Percentiles rank a stretch among this genome's conserved stretches.
Conservation (phyloP, 2,888 invertebrate species). For the Trichopria drosophilae region DNA sequence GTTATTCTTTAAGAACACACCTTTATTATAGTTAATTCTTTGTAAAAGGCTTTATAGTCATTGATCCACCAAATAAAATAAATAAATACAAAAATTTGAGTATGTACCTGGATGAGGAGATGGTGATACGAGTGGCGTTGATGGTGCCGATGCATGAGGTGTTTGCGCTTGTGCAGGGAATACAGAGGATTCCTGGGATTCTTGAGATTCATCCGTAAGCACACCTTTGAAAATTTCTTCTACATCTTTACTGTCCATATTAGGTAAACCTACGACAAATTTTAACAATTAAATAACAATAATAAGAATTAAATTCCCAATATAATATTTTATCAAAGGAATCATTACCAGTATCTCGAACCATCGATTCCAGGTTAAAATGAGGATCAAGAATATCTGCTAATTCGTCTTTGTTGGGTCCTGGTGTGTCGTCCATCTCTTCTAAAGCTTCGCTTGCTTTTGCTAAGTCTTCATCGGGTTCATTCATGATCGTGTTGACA, state of each 20-base stretch:
- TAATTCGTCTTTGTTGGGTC: constrained; percentile 72
- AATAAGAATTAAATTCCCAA: constrained; percentile 4
- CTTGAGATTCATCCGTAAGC: constrained; percentile 80
- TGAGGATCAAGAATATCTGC: constrained; percentile 70
- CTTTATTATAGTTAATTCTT: no score
- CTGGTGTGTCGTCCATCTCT: constrained; percentile 59
- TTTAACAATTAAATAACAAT: constrained; percentile 5
- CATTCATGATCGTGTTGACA: constrained; percentile 71
- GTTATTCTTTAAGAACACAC: no score
- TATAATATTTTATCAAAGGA: background rate
- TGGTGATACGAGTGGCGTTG: constrained; percentile 55
- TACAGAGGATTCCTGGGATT: constrained; percentile 73
- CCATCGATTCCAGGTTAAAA: constrained; percentile 77
- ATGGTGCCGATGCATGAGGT: constrained; percentile 49
- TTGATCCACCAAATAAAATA: background rate
- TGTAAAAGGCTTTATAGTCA: background rate
- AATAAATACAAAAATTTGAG: background rate
- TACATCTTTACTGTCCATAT: constrained; percentile 88
- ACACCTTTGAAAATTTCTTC: constrained; percentile 92
- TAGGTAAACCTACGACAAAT: constrained; percentile 64
- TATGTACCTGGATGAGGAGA: constrained; percentile 54
- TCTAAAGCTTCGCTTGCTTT: constrained; percentile 62
- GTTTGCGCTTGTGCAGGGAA: constrained; percentile 56
- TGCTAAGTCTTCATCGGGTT: constrained; percentile 62
- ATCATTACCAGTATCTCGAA: constrained; percentile 62